Evolutionary conservation across 2,797 vertebrate genomes (phyloP).

Genomic region (Spea hammondii): DNA sequence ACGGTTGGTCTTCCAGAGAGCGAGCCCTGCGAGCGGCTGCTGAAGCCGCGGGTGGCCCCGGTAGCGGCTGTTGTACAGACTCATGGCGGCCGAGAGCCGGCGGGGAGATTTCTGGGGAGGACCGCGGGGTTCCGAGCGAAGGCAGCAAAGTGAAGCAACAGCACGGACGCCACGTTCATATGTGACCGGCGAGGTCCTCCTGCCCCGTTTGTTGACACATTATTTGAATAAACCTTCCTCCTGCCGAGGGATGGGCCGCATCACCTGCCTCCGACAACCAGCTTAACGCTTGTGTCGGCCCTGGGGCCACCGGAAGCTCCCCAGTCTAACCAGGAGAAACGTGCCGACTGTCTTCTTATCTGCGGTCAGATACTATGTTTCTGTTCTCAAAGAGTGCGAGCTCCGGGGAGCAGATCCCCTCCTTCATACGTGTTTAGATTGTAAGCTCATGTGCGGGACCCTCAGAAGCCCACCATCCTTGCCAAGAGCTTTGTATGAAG

Average conservation of each 20-base stretch:
- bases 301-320: too few species aligned
- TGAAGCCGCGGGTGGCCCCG: constrained; percentile 31
- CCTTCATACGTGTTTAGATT: too few species aligned
- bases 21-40: constrained; percentile 54
- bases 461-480: too few species aligned
- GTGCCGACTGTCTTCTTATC: too few species aligned
- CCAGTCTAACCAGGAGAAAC: too few species aligned
- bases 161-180: not conserved
- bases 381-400: not conserved
- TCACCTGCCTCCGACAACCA: constrained; percentile 8
- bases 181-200: not conserved
- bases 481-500: too few species aligned
- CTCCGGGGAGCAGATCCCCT: not conserved
- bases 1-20: constrained; percentile 16
- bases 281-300: not conserved
- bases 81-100: constrained; percentile 20
- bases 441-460: too few species aligned
- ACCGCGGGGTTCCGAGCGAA: too few species aligned
- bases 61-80: constrained; percentile 32
- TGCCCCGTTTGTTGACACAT: constrained; percentile 28
- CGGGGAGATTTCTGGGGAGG: not conserved
- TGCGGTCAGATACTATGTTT: too few species aligned
- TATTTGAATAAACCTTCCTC: constrained; percentile 16
- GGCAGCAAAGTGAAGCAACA: not conserved
- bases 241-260: not conserved